These are phyloP conservation scores for Emys orbicularis DNA, from an alignment of 2,797 vertebrate genomes.

Conservation along the genomic window DNA sequence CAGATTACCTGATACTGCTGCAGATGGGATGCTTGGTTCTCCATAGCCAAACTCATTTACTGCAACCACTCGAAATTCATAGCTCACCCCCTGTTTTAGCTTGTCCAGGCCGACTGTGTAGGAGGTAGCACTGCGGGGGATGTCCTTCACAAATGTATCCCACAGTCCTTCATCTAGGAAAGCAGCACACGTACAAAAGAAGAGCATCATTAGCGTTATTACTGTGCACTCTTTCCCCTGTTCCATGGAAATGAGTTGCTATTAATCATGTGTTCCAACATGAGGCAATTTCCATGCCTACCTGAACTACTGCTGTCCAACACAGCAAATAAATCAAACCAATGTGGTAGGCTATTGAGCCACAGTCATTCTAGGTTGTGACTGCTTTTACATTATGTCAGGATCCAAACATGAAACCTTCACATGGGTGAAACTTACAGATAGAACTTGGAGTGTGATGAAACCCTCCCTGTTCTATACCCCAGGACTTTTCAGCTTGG, in stretches of 20 bases:
- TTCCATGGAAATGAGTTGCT: accelerated
- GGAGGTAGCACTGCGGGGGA: constrained; percentile 88
- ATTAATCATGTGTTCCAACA: not conserved
- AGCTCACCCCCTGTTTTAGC: constrained; percentile 92
- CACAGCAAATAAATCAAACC: not conserved
- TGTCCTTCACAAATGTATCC: constrained; percentile 93
- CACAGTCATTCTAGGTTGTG: not conserved
- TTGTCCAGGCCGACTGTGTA: constrained; percentile 89
- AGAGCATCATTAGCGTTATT: not conserved
- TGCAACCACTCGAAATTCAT: constrained; percentile 95
- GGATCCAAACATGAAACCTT: not conserved
- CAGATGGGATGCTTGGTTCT: constrained; percentile 91
- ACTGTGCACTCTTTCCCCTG: not conserved
- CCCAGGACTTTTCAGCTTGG: not conserved
- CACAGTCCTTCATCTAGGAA: constrained; percentile 93
- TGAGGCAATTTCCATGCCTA: not conserved
- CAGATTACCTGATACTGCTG: constrained; percentile 89
- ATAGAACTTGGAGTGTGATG: not conserved
- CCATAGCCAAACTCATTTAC: constrained; percentile 93
- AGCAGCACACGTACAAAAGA: not conserved
- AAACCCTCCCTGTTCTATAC: not conserved
- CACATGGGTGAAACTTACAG: not conserved
- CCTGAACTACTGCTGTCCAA: not conserved
- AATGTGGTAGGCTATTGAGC: accelerated
- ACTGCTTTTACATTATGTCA: not conserved